Base-by-base conservation (phyloP, 2,113 vertebrate species). In the Neolamprologus sp. region DNA sequence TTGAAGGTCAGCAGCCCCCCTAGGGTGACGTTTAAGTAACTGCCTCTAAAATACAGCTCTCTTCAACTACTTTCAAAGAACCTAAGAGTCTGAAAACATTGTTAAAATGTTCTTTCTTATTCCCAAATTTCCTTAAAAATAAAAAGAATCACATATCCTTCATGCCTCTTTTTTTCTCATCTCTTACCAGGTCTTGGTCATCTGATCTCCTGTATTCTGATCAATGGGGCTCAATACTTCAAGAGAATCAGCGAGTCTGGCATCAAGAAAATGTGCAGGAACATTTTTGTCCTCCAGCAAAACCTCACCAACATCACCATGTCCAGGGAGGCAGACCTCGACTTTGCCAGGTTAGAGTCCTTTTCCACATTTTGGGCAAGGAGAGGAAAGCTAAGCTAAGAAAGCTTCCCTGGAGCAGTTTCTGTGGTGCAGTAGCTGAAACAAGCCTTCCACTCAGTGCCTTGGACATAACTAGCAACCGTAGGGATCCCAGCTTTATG, bases 231-330 rank as follows among this genome's bases (percentile, higher is more conserved):
- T n/a, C 99, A 99, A 91, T 99, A 99, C 95, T 99, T 99, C 90
- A 97, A 98, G 93, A 97, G 99, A 73, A 99, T 99, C 97, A 99
- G 98, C 6, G 99, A 99, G 91, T 99, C 99, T 0, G 99, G 99
- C 45, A 99, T 99, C 95, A 99, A 99, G 96, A 99, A 99, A 87
- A 99, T 99, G 98, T 99, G 99, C 79, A 95, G 99, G 65, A 99
- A 99, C 95, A 99, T 99, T 90, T 99, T 99, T 83, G 98, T 99
- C 84, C 98, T 99, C 21, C 99, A 99, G 94, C 99, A 99, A 91
- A 99, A 99, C 94, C 96, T 99, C 81, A 99, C 98, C 28, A 99
- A 99, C 96, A 99, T 99, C 97, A 99, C 99, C 94, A 99, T 99
- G 99, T 99, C 98, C 1, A 96, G 99, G 0, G 99, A 99, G 91